phyloP scores from a whole-genome alignment of 2,888 invertebrate species.

The Cataglyphis albicans region DNA sequence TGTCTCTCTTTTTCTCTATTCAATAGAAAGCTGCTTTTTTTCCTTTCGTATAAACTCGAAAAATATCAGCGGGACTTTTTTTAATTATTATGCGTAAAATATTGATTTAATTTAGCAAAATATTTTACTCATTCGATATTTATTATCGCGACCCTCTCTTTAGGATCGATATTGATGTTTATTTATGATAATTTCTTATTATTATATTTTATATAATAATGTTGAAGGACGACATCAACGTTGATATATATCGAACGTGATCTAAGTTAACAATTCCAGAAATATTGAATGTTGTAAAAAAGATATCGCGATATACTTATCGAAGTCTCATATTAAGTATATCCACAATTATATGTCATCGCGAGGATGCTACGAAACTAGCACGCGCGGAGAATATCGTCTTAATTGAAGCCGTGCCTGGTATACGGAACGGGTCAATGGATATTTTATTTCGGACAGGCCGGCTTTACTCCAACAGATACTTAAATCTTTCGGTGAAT shows the following conservation, averaged over 20 bases:
- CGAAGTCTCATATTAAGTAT: not conserved
- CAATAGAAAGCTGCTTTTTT: not conserved
- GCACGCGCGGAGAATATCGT: slow-evolving; percentile 44
- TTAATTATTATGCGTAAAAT: not conserved
- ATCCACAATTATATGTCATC: slow-evolving; percentile 43
- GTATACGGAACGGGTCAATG: slow-evolving; percentile 32
- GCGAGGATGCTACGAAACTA: slow-evolving; percentile 33
- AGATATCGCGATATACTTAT: slow-evolving; percentile 15
- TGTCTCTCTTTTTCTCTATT: no score
- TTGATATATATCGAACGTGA: not conserved
- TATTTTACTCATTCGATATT: not conserved
- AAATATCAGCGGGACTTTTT: not conserved
- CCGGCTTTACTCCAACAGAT: slow-evolving; percentile 38
- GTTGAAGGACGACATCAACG: not conserved
- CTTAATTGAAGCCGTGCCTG: slow-evolving; percentile 56
- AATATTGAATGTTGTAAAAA: not conserved
- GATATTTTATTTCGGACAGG: slow-evolving; percentile 1
- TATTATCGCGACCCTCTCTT: not conserved
- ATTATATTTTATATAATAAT: not conserved
- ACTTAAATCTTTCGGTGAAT: slow-evolving; percentile 56
- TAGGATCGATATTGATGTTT: not conserved
- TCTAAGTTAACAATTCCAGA: slow-evolving; percentile 4
- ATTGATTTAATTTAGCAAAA: not conserved
- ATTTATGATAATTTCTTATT: not conserved
- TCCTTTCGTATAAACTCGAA: not conserved